Base-by-base conservation (phyloP, 2,797 vertebrate genomes). In the Salmo trutta region DNA sequence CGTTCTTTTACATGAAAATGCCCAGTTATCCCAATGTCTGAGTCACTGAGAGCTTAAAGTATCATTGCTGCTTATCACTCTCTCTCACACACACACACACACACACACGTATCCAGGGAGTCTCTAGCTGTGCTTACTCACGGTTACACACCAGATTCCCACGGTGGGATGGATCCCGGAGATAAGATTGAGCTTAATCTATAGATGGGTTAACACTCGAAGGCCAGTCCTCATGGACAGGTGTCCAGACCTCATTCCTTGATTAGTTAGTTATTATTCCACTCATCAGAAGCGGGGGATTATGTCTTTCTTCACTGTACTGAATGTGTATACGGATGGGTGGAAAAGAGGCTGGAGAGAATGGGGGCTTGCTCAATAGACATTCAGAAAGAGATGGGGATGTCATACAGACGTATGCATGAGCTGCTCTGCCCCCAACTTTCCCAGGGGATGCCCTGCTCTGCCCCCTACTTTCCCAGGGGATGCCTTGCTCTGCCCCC, bases 181-280 rank as follows among this genome's bases (percentile, higher is more conserved):
- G 67, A 77, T 21, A 54, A 81, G 51, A 73, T 84, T 19, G 77
- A n/a, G n/a, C n/a, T n/a, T n/a, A n/a, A n/a, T n/a, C n/a, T n/a
- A n/a, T n/a, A n/a, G n/a, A n/a, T n/a, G n/a, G n/a, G n/a, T n/a
- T n/a, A 36, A 36, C 36, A 19, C 24, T 47, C 10, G 1, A 47
- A 47, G 41, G 41, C 41, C 41, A 47, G 41, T 47, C 10, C 41
- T 47, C 36, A 41, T 41, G 36, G 36, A 41, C 36, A 41, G 36
- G 36, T 41, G 7, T 41, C 36, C 36, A 41, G 36, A 41, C 36
- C 36, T 41, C 10, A 47, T 47, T 47, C 10, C 41, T 47, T 47
- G 41, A 14, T 47, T 47, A 47, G 41, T 47, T 47, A 47, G 41
- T 47, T 12, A 12, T 12, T 10, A 12, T 12, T 12, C 41, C 41